Base-by-base conservation (phyloP, 53 echinoderm and acorn worm genomes). In the Astropecten irregularis region DNA sequence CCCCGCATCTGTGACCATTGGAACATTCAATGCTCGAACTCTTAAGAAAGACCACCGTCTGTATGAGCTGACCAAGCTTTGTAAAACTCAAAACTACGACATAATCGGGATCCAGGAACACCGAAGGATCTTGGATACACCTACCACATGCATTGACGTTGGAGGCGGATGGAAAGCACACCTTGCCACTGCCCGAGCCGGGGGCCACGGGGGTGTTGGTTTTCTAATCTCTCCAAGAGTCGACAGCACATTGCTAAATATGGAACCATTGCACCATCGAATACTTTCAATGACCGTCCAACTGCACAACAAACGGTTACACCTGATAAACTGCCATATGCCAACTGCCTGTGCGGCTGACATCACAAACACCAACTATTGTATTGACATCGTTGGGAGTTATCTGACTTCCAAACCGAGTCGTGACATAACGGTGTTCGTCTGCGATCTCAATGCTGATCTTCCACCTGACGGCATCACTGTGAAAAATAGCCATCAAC, bases 1-100 rank as follows among this genome's bases (percentile, higher is more conserved):
- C 77, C 37, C 77, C 39, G 44, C 56, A 77, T 77, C 59, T 59
- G 77, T 58, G 77, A 77, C 77, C 59, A 77, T 77, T 57, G 42
- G 60, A 77, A 77, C 77, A 39, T 59, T 77, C 9, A 77, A 77
- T 57, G 60, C 60, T 59, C 58, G 60, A 77, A 77, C 61, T 40
- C 56, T 76, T 22, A 58, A 0, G 37, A 55, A 58, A 57, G 76
- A 58, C 57, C 16, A 51, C 20, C 73, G 55, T 34, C 73, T 73
- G 33, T 73, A 54, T 52, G 73, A 73, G 73, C 73, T 73, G 32
- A 53, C 55, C 36, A 73, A 73, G 20, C 52, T 73, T 14, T 49
- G 52, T 53, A 54, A 54, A 54, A 37, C 37, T 37, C 65, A 65
- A 52, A 44, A 39, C 40, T 64, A 64, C 18, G 65, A 33, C 65